Base-by-base conservation (phyloP, 2,888 invertebrate species). In the Drosophila mimica region DNA sequence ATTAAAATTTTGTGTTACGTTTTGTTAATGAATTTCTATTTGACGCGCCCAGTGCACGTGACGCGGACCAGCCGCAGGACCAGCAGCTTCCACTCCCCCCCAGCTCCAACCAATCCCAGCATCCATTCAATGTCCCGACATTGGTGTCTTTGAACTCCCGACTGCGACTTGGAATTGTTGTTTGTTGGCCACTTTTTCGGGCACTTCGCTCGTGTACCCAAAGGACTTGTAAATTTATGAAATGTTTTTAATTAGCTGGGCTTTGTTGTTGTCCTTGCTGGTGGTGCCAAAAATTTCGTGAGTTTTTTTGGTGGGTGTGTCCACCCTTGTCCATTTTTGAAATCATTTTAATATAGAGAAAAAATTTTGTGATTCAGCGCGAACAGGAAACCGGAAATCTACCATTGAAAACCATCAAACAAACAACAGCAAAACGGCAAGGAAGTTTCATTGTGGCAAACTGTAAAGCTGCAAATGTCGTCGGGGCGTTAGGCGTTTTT, bases 1-100 rank as follows among this genome's bases (percentile, higher is more conserved):
- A 87, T 87, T 88, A 87, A 88, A 87, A 87, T 87, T 79, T 87
- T 84, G 89, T 87, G 79, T 89, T 87, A 83, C 87, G 77, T 87
- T 87, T 89, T 89, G 83, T 87, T 87, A 87, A 87, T 87, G 89
- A 89, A 87, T 87, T 87, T 81, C 75, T 79, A 89, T 87, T 87
- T 87, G 89, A 79, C 84, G 87, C 89, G 81, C 66, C 49, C 74
- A 76, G 68, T 74, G 84, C 82, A 82, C 87, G 85, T 82, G 86
- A 82, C 87, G 78, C 76, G 56, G 59, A 63, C 78, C 70, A 38
- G 83, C 80, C 82, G 68, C 73, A 83, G 79, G 83, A 70, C 40
- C 33, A 51, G 51, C 64, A 65, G 56, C 49, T 57, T 36, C 59
- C 48, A n/a, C n/a, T 5, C 11, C 25, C 13, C 38, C 33, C 6